Base-by-base conservation (phyloP, 2,113 vertebrate genomes). In the Marmota flaviventris region DNA sequence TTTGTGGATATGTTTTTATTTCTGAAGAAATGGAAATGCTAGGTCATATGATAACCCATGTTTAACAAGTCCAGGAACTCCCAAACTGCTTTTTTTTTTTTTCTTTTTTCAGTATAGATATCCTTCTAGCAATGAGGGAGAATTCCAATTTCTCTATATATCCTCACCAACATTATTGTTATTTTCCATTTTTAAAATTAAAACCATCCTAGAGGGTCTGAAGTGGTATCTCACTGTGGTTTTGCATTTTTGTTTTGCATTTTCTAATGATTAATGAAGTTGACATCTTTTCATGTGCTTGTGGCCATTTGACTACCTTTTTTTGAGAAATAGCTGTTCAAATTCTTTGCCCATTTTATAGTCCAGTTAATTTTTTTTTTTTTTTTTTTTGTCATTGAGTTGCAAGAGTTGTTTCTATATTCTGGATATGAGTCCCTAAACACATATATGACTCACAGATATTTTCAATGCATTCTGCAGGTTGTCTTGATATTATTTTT, bases 311-410 rank as follows among this genome's bases (percentile, higher is more conserved):
- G 25, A 78, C 0, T 82, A 42, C 78, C 24, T 77, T 96, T 45
- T 92, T 63, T 95, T 53, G 70, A 93, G 79, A 95, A 92, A 89
- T 70, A 25, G 17, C 63, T 89, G 22, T 51, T 91, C 61, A 82
- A 29, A 73, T 91, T 91, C 53, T 85, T 86, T 94, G 39, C 9
- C 37, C 37, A 56, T 75, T 89, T 72, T 77, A 17, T 95, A 65
- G 11, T 72, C 77, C 51, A 39, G 11, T 90, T 85, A 63, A 56
- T 92, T 63, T 32, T n/a, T 42, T 45, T 96, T 45, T n/a, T 42
- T 45, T 96, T 45, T 37, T 95, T 58, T 58, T 58, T 92, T 75
- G n/a, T 83, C 78, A 65, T 39, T 79, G 56, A 87, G 56, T 94
- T 83, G 0, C 82, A 85, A 91, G 78, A 34, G 27, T 85, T 79